Evolutionary conservation across 92 coral and sea anemone species (phyloP), one percentile per base, ranked within the genome.

Genomic region (Parazoanthus atlanticus): DNA sequence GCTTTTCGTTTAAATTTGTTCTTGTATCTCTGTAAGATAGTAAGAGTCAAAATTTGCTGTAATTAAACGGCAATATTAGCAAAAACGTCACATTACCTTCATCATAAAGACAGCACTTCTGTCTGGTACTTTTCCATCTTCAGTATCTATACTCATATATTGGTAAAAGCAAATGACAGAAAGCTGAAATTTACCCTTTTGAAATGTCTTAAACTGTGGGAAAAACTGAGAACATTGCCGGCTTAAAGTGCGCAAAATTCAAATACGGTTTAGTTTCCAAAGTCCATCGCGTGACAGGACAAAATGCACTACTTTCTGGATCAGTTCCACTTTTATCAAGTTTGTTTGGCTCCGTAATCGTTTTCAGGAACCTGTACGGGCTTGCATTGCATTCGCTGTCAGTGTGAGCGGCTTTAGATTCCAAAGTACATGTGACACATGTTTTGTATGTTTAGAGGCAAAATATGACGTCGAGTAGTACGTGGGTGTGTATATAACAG

Each of bases 321-420:
- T 36, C 52, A 33, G 49, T 34, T 75, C 79, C 79, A 75, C 52
- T 36, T 75, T 75, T 75, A 26, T 75, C 79, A 7, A 41, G 79
- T 75, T 36, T 75, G 79, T 75, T 34, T 75, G 43, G 79, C 43
- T 75, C 31, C 29, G 11, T 23, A 75, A 11, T 21, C 30, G 79
- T 75, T 75, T 74, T 33, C 36, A 21, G 79, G 79, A 41, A 75
- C 43, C 79, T 75, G 79, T 41, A 75, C 17, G 30, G 79, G 79
- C 79, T n/a, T 75, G 79, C 40, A 75, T 7, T 75, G 12, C 58
- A 52, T 12, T 52, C 11, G 17, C 69, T 61, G 26, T 61, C 69
- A 61, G 25, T 23, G 69, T 15, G 58, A 52, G 58, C 19, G 21
- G 58, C 19, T 52, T 52, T 16, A 52, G 21, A 52, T 52, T 52